Percentiles rank a stretch among this genome's conserved stretches.
phyloP scores from a whole-genome alignment of 2,888 invertebrate genomes.

The Diadromus collaris region DNA sequence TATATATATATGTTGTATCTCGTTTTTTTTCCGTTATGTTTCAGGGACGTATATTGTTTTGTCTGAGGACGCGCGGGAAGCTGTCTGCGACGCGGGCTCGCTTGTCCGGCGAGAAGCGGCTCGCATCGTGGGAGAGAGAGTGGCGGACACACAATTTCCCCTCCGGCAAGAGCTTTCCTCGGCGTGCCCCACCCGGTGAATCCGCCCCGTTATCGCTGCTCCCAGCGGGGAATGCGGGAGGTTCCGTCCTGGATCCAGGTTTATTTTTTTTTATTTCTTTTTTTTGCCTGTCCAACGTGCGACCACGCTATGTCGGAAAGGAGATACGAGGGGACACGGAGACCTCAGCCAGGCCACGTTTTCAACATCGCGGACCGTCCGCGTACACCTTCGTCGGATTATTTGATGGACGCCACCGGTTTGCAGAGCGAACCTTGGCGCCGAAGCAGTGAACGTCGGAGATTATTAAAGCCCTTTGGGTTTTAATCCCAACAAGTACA shows the following conservation, averaged over 20 bases:
- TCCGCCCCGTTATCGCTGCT: slow-evolving; percentile 50
- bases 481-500: slow-evolving; percentile 66
- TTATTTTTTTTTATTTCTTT: slow-evolving; percentile 26
- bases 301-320: slow-evolving; percentile 23
- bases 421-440: not conserved
- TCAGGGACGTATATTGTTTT: slow-evolving; percentile 59
- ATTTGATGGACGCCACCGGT: not conserved
- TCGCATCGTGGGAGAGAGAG: slow-evolving; percentile 43
- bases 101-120: slow-evolving; percentile 37
- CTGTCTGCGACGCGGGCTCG: slow-evolving; percentile 60
- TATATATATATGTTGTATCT: slow-evolving; percentile 14
- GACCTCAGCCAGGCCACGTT: slow-evolving; percentile 10
- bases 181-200: slow-evolving; percentile 58
- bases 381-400: not conserved
- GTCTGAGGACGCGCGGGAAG: slow-evolving; percentile 65
- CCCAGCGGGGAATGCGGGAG: slow-evolving; percentile 13
- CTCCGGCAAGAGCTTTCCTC: slow-evolving; percentile 59
- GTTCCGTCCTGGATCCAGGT: slow-evolving; percentile 30
- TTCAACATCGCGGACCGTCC: slow-evolving; percentile 33
- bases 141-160: slow-evolving; percentile 42
- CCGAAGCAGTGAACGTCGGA: slow-evolving; percentile 23
- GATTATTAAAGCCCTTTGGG: slow-evolving; percentile 43
- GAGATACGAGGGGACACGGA: slow-evolving; percentile 8
- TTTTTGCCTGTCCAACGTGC: slow-evolving; percentile 4
- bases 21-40: slow-evolving; percentile 52